Percentiles rank a stretch among this genome's conserved stretches.
phyloP scores from a whole-genome alignment of 1,140 invertebrate genomes.

The Drosophila pruinosa region DNA sequence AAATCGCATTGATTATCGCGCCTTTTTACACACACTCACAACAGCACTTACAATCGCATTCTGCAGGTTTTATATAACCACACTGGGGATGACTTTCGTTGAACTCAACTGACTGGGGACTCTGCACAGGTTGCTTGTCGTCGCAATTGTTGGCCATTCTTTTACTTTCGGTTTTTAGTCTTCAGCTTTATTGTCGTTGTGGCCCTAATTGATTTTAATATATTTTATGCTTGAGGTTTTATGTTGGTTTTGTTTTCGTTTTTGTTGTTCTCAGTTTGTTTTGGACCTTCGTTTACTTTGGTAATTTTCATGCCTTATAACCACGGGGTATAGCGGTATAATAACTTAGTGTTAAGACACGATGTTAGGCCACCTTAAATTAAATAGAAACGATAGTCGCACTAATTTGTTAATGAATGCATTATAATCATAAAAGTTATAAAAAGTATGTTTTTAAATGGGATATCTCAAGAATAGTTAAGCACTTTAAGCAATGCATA shows the following conservation, averaged over 20 bases:
- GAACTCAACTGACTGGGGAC: neutral
- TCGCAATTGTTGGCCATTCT: slow-evolving; percentile 52
- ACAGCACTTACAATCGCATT: slow-evolving; percentile 51
- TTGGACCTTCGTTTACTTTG: slow-evolving; percentile 28
- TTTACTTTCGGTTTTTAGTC: slow-evolving; percentile 52
- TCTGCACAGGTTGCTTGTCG: neutral
- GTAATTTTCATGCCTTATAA: too few species aligned
- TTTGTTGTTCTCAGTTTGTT: slow-evolving; percentile 4
- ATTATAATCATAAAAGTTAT: too few species aligned
- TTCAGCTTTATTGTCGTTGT: slow-evolving; percentile 23
- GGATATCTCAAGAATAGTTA: too few species aligned
- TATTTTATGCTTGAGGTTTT: slow-evolving; percentile 22
- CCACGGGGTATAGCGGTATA: too few species aligned
- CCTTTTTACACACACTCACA: slow-evolving; percentile 10
- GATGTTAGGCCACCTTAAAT: too few species aligned
- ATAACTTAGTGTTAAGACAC: too few species aligned
- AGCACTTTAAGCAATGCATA: too few species aligned
- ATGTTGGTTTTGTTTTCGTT: neutral
- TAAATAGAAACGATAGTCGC: too few species aligned
- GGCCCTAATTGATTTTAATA: slow-evolving; percentile 73
- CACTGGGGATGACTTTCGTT: neutral
- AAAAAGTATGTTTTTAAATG: too few species aligned
- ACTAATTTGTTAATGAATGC: too few species aligned
- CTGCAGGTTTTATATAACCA: slow-evolving; percentile 47
- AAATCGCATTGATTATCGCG: slow-evolving; percentile 75